Percentiles rank a stretch among this genome's conserved stretches.
Evolutionary conservation across 2,113 vertebrate genomes (phyloP).

Genomic region (Hydrolagus affinis): DNA sequence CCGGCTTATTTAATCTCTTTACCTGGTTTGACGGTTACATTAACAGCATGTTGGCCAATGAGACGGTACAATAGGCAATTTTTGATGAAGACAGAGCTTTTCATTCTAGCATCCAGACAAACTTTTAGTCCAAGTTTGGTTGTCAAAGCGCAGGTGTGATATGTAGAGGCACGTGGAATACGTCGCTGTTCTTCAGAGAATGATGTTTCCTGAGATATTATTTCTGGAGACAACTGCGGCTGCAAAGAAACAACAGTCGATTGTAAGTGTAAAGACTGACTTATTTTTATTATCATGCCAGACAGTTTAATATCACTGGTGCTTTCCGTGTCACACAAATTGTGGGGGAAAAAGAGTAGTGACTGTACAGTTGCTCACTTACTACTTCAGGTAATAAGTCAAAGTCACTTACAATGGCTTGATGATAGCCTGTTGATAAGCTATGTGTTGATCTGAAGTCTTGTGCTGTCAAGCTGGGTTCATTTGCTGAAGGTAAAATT

Average conservation of each 20-base stretch:
- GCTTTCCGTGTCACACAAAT: too few species aligned
- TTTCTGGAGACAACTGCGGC: conserved; percentile 47
- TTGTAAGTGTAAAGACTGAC: too few species aligned
- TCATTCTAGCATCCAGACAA: conserved; percentile 49
- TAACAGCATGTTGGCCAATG: conserved; percentile 52
- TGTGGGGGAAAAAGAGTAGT: background rate
- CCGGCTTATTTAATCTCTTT: conserved; percentile 34
- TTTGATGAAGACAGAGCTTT: conserved; percentile 49
- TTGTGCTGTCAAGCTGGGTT: conserved; percentile 39
- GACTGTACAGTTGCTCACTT: background rate
- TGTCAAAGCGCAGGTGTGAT: conserved; percentile 42
- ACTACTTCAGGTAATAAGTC: background rate
- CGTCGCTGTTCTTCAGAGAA: conserved; percentile 20
- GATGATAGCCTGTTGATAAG: conserved; percentile 37
- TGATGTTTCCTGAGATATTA: conserved; percentile 33
- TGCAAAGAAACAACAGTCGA: conserved; percentile 37
- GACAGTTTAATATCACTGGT: too few species aligned
- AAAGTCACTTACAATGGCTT: conserved; percentile 36
- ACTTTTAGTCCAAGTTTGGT: conserved; percentile 47
- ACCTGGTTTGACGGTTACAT: conserved; percentile 53
- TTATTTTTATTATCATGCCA: too few species aligned
- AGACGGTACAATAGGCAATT: conserved; percentile 47
- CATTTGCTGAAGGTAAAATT: conserved; percentile 45
- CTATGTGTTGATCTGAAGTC: conserved; percentile 40
- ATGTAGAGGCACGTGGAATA: conserved; percentile 37